Percentiles rank a stretch among this genome's conserved stretches.
Conservation (phyloP, 2,113 vertebrate genomes). For the Bolborhynchus lineola region DNA sequence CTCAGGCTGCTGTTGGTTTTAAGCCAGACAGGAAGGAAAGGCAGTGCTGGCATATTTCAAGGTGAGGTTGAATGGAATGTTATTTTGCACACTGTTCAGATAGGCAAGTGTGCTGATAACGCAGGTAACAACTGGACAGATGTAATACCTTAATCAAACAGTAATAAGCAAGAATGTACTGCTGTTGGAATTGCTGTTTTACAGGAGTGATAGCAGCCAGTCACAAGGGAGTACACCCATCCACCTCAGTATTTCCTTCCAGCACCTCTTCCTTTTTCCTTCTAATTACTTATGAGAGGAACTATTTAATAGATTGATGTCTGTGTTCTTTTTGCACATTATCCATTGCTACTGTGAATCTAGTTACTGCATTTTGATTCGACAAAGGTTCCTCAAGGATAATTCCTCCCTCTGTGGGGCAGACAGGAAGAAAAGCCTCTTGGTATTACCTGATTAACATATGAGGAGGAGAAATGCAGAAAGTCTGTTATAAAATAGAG, state of each 20-base stretch:
- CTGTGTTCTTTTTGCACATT: neutral
- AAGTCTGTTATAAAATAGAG: neutral
- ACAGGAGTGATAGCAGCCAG: neutral
- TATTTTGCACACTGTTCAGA: neutral
- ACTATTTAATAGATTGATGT: neutral
- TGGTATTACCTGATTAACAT: neutral
- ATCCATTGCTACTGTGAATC: neutral
- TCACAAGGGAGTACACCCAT: neutral
- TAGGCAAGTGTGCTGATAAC: neutral
- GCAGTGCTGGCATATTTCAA: neutral
- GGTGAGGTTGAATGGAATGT: neutral
- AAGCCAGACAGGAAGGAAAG: neutral
- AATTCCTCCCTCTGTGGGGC: neutral
- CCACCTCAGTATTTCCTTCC: neutral
- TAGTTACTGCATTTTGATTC: neutral
- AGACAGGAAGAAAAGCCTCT: neutral
- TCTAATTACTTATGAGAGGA: neutral
- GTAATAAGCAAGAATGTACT: neutral
- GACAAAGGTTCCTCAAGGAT: neutral
- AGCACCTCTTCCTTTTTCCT: neutral
- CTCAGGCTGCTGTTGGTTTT: neutral
- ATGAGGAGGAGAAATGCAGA: neutral
- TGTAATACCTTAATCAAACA: neutral
- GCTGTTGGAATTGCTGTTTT: neutral
- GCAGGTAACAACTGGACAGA: neutral